Conservation (phyloP, 2,797 vertebrate species). For the Myotis myotis region DNA sequence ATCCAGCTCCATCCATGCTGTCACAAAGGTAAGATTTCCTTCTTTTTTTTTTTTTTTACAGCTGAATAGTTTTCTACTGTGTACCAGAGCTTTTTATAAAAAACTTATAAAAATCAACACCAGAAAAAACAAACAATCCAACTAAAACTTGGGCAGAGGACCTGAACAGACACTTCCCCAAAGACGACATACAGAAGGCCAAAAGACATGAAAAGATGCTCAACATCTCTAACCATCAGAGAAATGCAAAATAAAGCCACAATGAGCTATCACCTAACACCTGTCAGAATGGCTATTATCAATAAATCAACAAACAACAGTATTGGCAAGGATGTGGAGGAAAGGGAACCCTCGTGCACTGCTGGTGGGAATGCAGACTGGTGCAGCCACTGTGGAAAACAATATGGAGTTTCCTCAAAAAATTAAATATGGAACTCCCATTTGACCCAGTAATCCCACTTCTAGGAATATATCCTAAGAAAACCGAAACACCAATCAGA, state of each 20-base stretch:
- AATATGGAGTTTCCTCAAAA: neutral
- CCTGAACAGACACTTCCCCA: neutral
- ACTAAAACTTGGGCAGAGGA: neutral
- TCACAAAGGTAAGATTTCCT: neutral
- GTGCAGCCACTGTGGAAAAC: neutral
- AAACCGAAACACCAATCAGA: neutral
- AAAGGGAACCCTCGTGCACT: neutral
- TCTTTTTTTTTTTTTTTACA: neutral
- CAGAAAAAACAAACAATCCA: neutral
- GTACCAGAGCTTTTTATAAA: neutral
- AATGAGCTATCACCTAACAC: neutral
- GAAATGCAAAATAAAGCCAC: neutral
- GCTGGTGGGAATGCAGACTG: neutral
- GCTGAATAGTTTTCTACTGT: neutral
- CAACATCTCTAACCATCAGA: neutral
- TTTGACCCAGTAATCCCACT: neutral
- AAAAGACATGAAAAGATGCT: neutral
- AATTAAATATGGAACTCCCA: neutral
- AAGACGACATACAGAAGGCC: neutral
- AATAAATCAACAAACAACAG: neutral
- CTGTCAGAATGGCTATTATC: neutral
- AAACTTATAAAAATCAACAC: neutral
- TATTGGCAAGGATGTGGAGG: neutral
- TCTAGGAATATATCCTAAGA: neutral
- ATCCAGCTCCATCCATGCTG: neutral